Evolutionary conservation across 2,888 invertebrate genomes (phyloP), one percentile per base, ranked within the genome.

Genomic region (Tridacna crocea): DNA sequence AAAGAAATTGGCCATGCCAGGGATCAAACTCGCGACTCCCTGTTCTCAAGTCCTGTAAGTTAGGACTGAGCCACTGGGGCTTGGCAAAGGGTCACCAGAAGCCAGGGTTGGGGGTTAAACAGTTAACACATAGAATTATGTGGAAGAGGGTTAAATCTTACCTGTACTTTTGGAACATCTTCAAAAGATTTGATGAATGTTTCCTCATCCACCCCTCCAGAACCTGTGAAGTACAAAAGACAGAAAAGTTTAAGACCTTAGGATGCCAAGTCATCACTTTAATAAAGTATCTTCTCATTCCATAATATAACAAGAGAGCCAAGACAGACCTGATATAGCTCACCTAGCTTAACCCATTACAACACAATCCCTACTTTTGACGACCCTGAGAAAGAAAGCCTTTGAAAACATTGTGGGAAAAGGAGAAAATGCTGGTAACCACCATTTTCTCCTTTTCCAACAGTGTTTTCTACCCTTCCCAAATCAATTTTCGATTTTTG

Each of bases 121-220:
- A n/a, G n/a, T n/a, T n/a, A n/a, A 36, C 2, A 36, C 36, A 36
- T 36, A 8, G 36, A 8, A 36, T 36, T 8, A 36, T 36, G 36
- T 36, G 36, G 36, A 4, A 8, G 8, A 36, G 12, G 46, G 15
- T 63, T 22, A 63, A 65, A 24, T 24, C 88, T 85, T 88, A 95
- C 95, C 89, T 97, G 97, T 22, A 98, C 95, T 72, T 96, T 96
- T 11, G 98, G 97, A 46, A 97, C 96, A 90, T 97, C 96, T 91
- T 97, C 97, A 95, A 99, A 99, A 0, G 97, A 96, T 55, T 96
- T 96, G 84, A 97, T 96, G 94, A 99, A 99, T 0, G 96, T 96
- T 79, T 98, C 98, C 94, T 97, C 96, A 82, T 98, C 98, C 8
- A 99, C 97, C 11, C 97, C 97, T 70, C 99, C 99, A 48, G 98